Evolutionary conservation across 37 sponge, comb jelly and placozoan species (phyloP).

Genomic region (Agelas oroides): DNA sequence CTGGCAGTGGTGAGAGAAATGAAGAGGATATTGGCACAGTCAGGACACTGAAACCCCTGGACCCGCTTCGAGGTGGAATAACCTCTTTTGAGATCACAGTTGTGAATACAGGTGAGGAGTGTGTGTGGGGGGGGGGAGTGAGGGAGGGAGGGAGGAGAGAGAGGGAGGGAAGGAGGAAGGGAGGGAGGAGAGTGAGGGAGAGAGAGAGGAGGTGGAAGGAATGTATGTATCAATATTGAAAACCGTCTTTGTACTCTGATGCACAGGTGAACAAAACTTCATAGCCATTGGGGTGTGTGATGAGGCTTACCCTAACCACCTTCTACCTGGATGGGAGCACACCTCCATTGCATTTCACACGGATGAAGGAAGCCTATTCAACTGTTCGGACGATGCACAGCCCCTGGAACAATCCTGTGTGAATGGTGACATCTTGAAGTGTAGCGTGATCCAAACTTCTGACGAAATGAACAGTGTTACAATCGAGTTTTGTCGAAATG

Average conservation of each 20-base stretch:
- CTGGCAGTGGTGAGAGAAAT: conserved; percentile 18
- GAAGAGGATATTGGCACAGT: conserved; percentile 50
- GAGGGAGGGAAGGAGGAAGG: not conserved
- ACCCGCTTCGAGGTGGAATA: conserved; percentile 18
- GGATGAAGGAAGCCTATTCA: conserved; percentile 58
- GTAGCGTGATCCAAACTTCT: not conserved
- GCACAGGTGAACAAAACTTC: conserved; percentile 43
- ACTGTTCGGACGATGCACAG: conserved; percentile 24
- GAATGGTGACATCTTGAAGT: conserved; percentile 49
- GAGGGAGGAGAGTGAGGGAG: too few species aligned
- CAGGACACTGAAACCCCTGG: conserved; percentile 26
- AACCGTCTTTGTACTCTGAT: not conserved
- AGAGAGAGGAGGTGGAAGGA: too few species aligned
- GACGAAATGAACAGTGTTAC: not conserved
- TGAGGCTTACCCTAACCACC: conserved; percentile 44
- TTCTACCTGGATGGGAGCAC: conserved; percentile 70
- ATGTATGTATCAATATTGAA: not conserved
- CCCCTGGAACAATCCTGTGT: conserved; percentile 13
- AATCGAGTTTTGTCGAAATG: conserved; percentile 61
- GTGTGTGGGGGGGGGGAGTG: too few species aligned
- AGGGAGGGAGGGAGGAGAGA: not conserved
- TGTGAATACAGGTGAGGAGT: conserved; percentile 27
- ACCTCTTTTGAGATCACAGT: conserved; percentile 48
- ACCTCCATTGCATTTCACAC: conserved; percentile 69
- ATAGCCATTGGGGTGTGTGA: conserved; percentile 69